Base-by-base conservation (phyloP, 2,888 invertebrate genomes). In the Schizotus pectinicornis region DNA sequence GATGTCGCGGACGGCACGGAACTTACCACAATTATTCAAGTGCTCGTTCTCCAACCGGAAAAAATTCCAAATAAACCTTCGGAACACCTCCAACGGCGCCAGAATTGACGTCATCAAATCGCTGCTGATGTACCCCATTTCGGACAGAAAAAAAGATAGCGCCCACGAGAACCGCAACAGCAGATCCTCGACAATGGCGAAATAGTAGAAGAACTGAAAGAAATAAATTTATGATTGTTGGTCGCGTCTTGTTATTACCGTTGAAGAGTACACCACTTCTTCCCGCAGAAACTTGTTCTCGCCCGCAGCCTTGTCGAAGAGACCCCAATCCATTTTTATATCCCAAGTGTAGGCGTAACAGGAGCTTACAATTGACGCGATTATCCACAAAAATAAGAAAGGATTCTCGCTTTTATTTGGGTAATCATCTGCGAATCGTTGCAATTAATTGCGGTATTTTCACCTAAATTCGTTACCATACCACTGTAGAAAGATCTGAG, bases 21-120 rank as follows among this genome's bases (percentile, higher is more conserved):
- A 94, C 80, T 88, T 87, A 81, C 94, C 94, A 78, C 93, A 94
- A 79, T 94, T 94, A 79, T 94, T 94, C 58, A 94, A 80, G 77
- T 94, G 94, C 75, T 94, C 94, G 79, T 94, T 94, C 80, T 94
- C 94, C 67, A 94, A 79, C 1, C 94, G 92, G 81, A 94, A 92
- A 75, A 90, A 94, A 77, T 94, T 94, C 94, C 94, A 94, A 8
- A 94, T 86, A 77, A 94, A 94, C 35, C 79, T 67, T 42, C 85
- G 79, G 75, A 89, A 88, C 1, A 90, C 88, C 80, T 90, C 90
- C 35, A 89, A 75, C 0, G 88, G 87, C 52, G 88, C 83, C 33
- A 88, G 72, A 60, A 89, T 81, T 2, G 87, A 86, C 38, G 86
- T 82, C 83, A 89, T 85, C 45, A 89, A 81, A 72, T 90, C 90